A percentile compares a stretch with the other conserved stretches of the same genome.
phyloP scores from a whole-genome alignment of 2,888 invertebrate genomes.

The Epistrophe grossulariae region DNA sequence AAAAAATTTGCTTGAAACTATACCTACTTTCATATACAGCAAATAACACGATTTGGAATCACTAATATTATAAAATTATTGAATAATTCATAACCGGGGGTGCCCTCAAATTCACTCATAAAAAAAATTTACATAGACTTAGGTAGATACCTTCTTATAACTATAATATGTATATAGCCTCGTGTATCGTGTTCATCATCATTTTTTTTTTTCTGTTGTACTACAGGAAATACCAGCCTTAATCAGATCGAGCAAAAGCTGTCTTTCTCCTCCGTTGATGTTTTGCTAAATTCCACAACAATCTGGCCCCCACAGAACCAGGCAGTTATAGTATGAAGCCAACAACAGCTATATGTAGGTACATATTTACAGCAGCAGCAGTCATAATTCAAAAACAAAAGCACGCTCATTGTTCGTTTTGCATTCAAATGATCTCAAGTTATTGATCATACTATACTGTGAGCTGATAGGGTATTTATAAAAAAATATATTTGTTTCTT shows the following conservation, averaged over 20 bases:
- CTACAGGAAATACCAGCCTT: constrained; percentile 72
- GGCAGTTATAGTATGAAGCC: neutral
- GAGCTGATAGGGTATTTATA: neutral
- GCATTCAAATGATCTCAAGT: constrained; percentile 73
- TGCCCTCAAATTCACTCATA: constrained; percentile 63
- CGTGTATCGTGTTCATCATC: constrained; percentile 54
- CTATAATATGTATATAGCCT: neutral
- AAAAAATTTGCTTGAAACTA: neutral
- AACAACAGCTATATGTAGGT: neutral
- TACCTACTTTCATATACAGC: constrained; percentile 20
- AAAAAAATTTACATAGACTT: constrained; percentile 43
- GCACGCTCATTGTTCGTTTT: constrained; percentile 73
- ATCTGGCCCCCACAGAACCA: neutral
- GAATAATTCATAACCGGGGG: constrained; percentile 70
- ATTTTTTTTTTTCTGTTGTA: neutral
- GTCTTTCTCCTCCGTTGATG: constrained; percentile 29
- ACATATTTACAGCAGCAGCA: neutral
- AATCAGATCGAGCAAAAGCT: constrained; percentile 68
- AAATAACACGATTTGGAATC: constrained; percentile 55
- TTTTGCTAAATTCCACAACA: constrained; percentile 54
- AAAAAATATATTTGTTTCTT: neutral
- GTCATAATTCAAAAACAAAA: constrained; percentile 75
- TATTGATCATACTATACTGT: constrained; percentile 55
- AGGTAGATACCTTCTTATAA: neutral
- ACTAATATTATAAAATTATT: constrained; percentile 47